Evolutionary conservation across 2,113 vertebrate species (phyloP).

Genomic region (Elanus axillaris): DNA sequence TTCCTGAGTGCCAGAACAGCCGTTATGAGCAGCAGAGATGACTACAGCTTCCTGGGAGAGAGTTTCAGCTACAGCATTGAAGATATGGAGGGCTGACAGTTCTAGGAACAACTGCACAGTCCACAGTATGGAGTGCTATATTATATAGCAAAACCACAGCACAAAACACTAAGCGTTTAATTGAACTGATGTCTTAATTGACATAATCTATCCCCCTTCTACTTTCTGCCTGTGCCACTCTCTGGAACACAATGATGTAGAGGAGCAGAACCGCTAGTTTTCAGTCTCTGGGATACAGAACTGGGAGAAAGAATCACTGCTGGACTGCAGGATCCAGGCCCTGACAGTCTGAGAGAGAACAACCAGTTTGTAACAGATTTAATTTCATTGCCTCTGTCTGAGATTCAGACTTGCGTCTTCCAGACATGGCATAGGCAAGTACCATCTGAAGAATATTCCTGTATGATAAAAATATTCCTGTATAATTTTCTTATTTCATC

Average conservation of each 20-base stretch:
- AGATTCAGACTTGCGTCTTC: not conserved
- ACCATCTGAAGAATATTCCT: not conserved
- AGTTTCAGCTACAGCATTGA: not conserved
- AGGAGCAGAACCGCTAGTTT: not conserved
- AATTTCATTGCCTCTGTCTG: not conserved
- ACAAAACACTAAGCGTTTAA: rapidly evolving
- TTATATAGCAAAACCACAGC: not conserved
- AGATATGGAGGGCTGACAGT: not conserved
- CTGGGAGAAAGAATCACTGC: not conserved
- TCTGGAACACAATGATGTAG: not conserved
- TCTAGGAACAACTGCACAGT: not conserved
- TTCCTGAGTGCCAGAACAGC: not conserved
- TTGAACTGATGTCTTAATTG: not conserved
- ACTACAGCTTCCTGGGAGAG: not conserved
- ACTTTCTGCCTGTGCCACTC: not conserved
- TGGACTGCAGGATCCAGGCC: not conserved
- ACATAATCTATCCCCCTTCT: not conserved
- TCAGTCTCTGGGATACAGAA: not conserved
- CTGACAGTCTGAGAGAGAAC: not conserved
- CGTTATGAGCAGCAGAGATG: not conserved
- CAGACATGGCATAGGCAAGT: not conserved
- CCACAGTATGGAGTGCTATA: not conserved
- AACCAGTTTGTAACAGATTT: not conserved
- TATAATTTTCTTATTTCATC: not conserved
- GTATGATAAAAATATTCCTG: not conserved